Base-by-base conservation (phyloP, 2,888 invertebrate genomes). In the Fragum sueziense region DNA sequence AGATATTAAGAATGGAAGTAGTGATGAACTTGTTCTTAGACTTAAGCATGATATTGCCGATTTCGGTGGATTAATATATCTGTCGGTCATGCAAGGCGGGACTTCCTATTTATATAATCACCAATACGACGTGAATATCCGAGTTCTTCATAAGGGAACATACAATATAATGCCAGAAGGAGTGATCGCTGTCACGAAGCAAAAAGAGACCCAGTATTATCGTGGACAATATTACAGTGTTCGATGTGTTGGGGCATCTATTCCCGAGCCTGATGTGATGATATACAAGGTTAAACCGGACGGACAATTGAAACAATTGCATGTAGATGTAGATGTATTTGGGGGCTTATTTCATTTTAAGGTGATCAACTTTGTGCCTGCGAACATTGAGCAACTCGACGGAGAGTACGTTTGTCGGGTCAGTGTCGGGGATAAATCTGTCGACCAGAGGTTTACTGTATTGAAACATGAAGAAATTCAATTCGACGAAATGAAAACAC, bases 401-500 rank as follows among this genome's bases (percentile, higher is more conserved):
- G 61, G 61, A 33, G 20, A 31, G 9, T 61, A 61, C n/a, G 14
- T 61, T 6, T 61, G 61, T 33, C 61, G 61, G n/a, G 61, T n/a
- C 0, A 31, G 20, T 6, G 20, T 29, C 11, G 61, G 61, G 20
- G 33, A 17, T 33, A 11, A 33, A 61, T 31, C n/a, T 33, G 29
- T 31, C 9, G 61, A 61, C 17, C 14, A 14, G 2, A 61, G 33
- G 33, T 33, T 33, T 31, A 33, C 31, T 20, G 61, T 61, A 14
- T n/a, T 20, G 31, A 7, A 33, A 61, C n/a, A 33, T 33, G 61
- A 33, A 2, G 61, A 61, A 17, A 61, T 61, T 33, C 14, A 14
- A 14, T 47, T 47, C n/a, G 61, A 61, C 7, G 61, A 61, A 33
- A 31, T 33, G n/a, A 61, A 61, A n/a, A 33, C 61, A 4, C 20